phyloP scores from a whole-genome alignment of 2,797 vertebrate genomes.

The Aphelocoma californica region DNA sequence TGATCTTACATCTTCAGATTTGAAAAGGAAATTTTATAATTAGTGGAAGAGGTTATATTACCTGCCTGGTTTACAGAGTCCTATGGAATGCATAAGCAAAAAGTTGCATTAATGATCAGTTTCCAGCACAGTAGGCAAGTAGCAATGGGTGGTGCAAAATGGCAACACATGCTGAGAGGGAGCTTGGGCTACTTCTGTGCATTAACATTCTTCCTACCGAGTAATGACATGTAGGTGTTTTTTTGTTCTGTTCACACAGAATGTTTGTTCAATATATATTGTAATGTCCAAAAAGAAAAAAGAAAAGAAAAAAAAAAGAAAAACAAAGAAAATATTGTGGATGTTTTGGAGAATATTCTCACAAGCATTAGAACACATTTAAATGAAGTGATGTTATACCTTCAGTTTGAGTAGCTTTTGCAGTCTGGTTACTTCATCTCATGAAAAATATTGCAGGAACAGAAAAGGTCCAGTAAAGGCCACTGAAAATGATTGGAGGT shows the following conservation, averaged over 20 bases:
- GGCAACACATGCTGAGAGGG: not conserved
- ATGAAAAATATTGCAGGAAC: not conserved
- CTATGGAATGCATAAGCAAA: conserved; percentile 15
- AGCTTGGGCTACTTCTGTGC: not conserved
- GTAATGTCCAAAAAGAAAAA: not conserved
- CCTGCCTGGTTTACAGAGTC: conserved; percentile 5
- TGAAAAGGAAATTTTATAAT: not conserved
- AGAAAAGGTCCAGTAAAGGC: not conserved
- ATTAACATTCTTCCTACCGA: not conserved
- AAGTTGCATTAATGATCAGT: not conserved
- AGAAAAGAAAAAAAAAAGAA: too few relatives aligned
- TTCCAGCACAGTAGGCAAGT: conserved; percentile 4
- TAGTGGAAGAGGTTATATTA: conserved; percentile 6
- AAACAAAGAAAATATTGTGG: not conserved
- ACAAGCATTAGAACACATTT: not conserved
- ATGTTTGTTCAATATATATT: not conserved
- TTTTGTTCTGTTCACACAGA: not conserved
- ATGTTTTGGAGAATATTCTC: not conserved
- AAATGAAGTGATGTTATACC: not conserved
- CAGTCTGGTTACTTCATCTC: not conserved
- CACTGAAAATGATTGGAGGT: not conserved
- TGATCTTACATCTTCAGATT: not conserved
- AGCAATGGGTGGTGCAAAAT: conserved; percentile 13
- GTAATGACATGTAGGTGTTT: not conserved
- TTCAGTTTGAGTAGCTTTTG: not conserved